Percentiles rank a stretch among this genome's conserved stretches.
phyloP scores from a whole-genome alignment of 2,888 invertebrate genomes.

The Tiphia femorata region DNA sequence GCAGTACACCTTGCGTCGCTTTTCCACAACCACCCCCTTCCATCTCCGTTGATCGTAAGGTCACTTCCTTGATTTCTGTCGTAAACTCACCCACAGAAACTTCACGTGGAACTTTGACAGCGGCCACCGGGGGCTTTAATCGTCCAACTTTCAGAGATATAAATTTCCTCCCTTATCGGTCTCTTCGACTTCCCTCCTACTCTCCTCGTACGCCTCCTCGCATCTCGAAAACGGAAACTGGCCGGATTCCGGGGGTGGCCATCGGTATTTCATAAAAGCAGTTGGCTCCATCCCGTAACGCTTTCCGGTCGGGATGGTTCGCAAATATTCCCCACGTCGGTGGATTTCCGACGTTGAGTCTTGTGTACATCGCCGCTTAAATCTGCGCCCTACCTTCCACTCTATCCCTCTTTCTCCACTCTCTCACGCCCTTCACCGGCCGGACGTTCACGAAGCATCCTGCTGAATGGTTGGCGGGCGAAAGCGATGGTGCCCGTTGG shows the following conservation, averaged over 20 bases:
- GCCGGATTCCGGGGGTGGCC: slow-evolving; percentile 31
- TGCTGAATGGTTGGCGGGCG: no score
- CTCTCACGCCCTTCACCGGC: not conserved
- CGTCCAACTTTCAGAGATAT: slow-evolving; percentile 25
- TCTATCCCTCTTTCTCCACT: not conserved
- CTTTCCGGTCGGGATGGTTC: slow-evolving; percentile 23
- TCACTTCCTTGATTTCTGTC: slow-evolving; percentile 5
- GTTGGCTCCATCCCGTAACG: slow-evolving; percentile 32
- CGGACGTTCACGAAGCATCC: no score
- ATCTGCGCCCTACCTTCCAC: not conserved
- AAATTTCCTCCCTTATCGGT: slow-evolving; percentile 15
- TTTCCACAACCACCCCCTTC: no score
- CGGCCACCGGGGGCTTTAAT: slow-evolving; percentile 17
- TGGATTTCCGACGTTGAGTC: slow-evolving; percentile 1
- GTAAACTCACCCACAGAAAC: not conserved
- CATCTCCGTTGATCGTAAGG: not conserved
- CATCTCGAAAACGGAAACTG: slow-evolving; percentile 33
- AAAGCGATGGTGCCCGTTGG: no score
- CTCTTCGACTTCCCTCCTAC: not conserved
- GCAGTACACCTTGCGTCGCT: no score
- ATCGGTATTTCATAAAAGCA: slow-evolving; percentile 47
- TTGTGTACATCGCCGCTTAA: not conserved
- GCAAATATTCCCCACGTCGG: slow-evolving; percentile 15
- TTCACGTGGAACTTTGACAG: slow-evolving; percentile 8
- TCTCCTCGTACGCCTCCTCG: slow-evolving; percentile 20